Percentiles rank a stretch among this genome's conserved stretches.
Evolutionary conservation across 1,140 invertebrate species (phyloP).

Genomic region (Polypedilum pembai): DNA sequence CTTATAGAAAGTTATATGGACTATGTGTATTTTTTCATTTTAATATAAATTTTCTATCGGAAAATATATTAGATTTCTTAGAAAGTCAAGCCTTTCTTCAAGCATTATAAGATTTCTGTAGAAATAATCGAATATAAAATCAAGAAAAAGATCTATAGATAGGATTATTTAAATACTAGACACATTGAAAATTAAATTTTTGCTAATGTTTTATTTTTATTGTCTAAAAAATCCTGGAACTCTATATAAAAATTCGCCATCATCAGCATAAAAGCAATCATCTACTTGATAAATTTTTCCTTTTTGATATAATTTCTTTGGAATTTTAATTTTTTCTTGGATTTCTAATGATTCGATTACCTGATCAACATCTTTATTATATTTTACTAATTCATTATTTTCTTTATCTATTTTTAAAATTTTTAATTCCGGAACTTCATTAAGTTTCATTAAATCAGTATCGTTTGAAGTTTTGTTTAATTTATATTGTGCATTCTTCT

Average conservation of each 20-base stretch:
- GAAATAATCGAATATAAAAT: too few species aligned
- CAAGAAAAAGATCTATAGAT: too few species aligned
- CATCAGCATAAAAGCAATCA: constrained; percentile 68
- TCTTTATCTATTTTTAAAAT: constrained; percentile 36
- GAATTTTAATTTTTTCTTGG: constrained; percentile 56
- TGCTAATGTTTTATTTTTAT: too few species aligned
- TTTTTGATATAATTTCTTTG: constrained; percentile 49
- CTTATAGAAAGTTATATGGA: too few species aligned
- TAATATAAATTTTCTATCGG: too few species aligned
- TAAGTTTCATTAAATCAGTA: neutral
- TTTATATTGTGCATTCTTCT: constrained; percentile 36
- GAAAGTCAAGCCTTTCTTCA: too few species aligned
- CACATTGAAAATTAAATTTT: too few species aligned
- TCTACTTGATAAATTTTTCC: constrained; percentile 60
- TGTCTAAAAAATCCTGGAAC: constrained; percentile 48
- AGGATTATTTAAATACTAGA: too few species aligned
- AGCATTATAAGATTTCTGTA: too few species aligned
- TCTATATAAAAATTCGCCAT: constrained; percentile 67
- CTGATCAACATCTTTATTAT: constrained; percentile 36
- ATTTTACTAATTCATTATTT: constrained; percentile 43
- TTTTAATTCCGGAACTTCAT: neutral
- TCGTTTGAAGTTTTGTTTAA: neutral
- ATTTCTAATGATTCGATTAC: constrained; percentile 36
- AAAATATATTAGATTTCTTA: too few species aligned
- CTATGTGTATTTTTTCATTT: too few species aligned